Evolutionary conservation across 92 coral and sea anemone species (phyloP).

Genomic region (Pocillopora grandis): DNA sequence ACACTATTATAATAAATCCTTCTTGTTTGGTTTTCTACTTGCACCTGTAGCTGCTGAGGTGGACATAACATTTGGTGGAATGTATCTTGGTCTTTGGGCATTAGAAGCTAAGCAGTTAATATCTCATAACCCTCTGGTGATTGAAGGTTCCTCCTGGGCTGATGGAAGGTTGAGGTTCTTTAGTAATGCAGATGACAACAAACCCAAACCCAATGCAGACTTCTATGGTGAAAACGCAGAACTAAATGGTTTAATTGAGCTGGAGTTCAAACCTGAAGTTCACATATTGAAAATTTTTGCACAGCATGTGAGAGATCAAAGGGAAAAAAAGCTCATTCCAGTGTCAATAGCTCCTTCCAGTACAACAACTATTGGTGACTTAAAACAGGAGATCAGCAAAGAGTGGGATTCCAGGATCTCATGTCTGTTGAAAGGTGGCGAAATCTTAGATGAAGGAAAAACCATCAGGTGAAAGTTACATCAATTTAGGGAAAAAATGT

Average conservation of each 20-base stretch:
- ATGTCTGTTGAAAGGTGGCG: neutral
- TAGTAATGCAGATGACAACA: neutral
- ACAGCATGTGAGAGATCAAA: neutral
- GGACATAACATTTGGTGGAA: conserved; percentile 46
- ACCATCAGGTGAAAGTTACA: conserved; percentile 19
- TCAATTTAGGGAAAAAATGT: too few species aligned
- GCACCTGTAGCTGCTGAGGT: conserved; percentile 36
- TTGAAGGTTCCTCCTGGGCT: conserved; percentile 33
- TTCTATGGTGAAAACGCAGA: neutral
- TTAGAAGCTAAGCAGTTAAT: conserved; percentile 21
- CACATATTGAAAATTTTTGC: neutral
- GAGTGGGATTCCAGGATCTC: neutral
- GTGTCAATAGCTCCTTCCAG: conserved; percentile 2
- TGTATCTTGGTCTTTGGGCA: conserved; percentile 34
- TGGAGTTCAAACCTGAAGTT: conserved; percentile 42
- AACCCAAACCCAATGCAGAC: neutral
- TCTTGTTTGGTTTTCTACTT: neutral
- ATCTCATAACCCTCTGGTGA: neutral
- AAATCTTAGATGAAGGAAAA: conserved; percentile 8
- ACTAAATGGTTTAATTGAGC: conserved; percentile 13
- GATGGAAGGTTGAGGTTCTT: conserved; percentile 28
- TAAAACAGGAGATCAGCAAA: conserved; percentile 17
- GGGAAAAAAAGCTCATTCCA: neutral
- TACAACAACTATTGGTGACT: conserved; percentile 26
- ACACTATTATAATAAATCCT: too few species aligned